Evolutionary conservation across 1,140 invertebrate species (phyloP).

Genomic region (Sarcophaga peregrina): DNA sequence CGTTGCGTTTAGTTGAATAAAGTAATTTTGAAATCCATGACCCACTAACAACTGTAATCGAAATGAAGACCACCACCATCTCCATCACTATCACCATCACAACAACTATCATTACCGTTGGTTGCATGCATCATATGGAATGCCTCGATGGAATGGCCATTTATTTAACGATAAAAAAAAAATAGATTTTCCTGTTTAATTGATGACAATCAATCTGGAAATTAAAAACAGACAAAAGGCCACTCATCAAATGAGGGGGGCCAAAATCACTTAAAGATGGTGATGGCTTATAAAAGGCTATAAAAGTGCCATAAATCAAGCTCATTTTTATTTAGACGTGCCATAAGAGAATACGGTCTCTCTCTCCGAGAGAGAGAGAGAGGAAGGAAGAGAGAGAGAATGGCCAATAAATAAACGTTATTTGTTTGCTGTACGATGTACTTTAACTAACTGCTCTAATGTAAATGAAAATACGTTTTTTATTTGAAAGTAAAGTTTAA

Average conservation of each 20-base stretch:
- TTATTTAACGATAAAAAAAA: neutral
- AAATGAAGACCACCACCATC: neutral
- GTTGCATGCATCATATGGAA: neutral
- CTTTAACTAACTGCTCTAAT: neutral
- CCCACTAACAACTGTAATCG: neutral
- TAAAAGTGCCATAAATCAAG: conserved; percentile 29
- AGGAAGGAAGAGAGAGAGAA: neutral
- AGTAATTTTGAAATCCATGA: conserved; percentile 12
- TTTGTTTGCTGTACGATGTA: neutral
- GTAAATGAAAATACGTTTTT: neutral
- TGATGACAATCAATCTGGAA: conserved; percentile 28
- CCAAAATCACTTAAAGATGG: conserved; percentile 33
- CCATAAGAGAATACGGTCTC: too few relatives aligned
- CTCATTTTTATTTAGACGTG: neutral
- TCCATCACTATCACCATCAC: too few relatives aligned
- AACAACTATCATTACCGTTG: too few relatives aligned
- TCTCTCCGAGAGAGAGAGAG: neutral
- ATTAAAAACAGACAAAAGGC: conserved; percentile 22
- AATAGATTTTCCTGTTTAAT: conserved; percentile 22
- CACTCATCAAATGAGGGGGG: neutral
- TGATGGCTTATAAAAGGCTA: conserved; percentile 32
- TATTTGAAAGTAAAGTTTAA: neutral
- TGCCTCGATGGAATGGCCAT: neutral
- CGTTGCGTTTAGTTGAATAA: neutral
- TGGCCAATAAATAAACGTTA: neutral